phyloP scores from a whole-genome alignment of 2,113 vertebrate genomes.

The Grus americana region DNA sequence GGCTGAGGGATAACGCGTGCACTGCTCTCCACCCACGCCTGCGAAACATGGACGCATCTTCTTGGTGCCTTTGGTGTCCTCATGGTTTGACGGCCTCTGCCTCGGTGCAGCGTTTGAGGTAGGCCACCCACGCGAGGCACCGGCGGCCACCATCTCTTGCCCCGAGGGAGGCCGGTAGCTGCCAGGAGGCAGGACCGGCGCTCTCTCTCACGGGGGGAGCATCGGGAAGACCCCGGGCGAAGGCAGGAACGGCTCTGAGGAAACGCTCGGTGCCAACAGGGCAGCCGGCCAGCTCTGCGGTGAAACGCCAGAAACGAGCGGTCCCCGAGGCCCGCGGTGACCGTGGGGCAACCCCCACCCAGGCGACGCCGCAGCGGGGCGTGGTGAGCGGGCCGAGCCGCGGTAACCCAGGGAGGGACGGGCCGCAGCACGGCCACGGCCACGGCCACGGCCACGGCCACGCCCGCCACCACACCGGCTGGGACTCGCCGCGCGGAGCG shows the following conservation, averaged over 20 bases:
- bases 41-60: fast-evolving
- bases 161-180: neutral
- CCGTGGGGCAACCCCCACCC: too few species aligned
- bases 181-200: neutral
- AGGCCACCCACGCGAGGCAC: too few species aligned
- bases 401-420: fast-evolving
- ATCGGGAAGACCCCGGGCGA: neutral
- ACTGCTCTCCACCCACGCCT: fast-evolving
- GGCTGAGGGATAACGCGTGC: fast-evolving
- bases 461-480: neutral
- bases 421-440: fast-evolving
- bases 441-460: too few species aligned
- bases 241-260: neutral
- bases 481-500: neutral
- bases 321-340: too few species aligned
- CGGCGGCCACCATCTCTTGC: neutral
- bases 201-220: too few species aligned
- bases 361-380: neutral
- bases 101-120: neutral
- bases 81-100: fast-evolving
- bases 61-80: neutral
- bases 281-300: neutral
- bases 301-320: neutral
- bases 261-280: too few species aligned
- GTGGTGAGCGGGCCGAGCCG: fast-evolving